Percentiles rank a stretch among this genome's conserved stretches.
Conservation (phyloP, 2,888 invertebrate genomes). For the Dioctria linearis region DNA sequence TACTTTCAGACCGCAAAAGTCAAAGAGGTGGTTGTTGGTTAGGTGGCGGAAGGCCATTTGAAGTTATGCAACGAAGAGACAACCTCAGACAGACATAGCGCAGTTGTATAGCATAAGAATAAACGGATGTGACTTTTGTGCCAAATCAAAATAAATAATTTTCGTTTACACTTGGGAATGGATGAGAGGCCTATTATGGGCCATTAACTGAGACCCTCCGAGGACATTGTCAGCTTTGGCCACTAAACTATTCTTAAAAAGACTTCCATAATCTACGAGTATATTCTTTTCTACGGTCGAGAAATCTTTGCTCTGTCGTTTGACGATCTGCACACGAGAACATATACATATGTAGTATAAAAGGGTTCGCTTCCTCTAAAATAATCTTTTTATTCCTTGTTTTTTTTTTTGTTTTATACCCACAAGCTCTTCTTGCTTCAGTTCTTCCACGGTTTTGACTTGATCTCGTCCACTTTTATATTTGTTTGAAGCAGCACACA, state of each 20-base stretch:
- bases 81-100: background rate
- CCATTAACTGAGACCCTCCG: constrained; percentile 48
- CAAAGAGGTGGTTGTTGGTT: background rate
- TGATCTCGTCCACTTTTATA: constrained; percentile 44
- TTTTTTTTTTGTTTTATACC: constrained; percentile 14
- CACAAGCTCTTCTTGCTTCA: constrained; percentile 15
- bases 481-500: constrained; percentile 36
- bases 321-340: background rate
- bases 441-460: constrained; percentile 32
- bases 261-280: background rate
- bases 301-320: background rate
- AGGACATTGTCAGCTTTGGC: constrained; percentile 40
- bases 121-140: constrained; percentile 37
- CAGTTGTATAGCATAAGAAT: constrained; percentile 3
- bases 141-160: constrained; percentile 49
- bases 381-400: background rate
- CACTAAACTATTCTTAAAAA: background rate
- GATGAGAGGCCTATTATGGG: constrained; percentile 53
- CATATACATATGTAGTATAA: background rate
- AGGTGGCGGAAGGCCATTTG: constrained; percentile 23
- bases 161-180: constrained; percentile 53
- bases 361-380: background rate
- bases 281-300: background rate
- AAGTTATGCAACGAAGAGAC: constrained; percentile 42
- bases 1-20: background rate